Base-by-base conservation (phyloP, 2,888 invertebrate species). In the Spodoptera littoralis region DNA sequence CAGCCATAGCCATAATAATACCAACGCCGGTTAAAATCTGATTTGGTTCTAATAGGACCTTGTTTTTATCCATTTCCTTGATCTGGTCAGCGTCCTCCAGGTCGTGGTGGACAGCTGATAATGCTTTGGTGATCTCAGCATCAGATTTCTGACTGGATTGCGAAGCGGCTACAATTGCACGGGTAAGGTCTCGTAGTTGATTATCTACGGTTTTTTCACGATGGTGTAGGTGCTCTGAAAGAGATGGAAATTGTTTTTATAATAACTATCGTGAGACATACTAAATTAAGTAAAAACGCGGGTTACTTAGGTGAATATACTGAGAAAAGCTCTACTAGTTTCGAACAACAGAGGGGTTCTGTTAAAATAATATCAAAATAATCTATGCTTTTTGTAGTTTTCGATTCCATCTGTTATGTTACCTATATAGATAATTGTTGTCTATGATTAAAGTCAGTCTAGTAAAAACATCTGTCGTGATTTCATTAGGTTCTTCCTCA, bases 61-160 rank as follows among this genome's bases (percentile, higher is more conserved):
- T 87, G 8, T 80, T 65, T 13, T 80, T 80, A 0, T 73, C 67
- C 0, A 73, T 73, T 0, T 82, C 84, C 4, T 85, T 82, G 0
- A 85, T 85, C 2, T 82, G 86, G 1, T 90, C 90, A 0, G 83
- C 88, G 0, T 93, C 92, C 57, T 92, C 94, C 5, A 92, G 51
- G 4, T 93, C 93, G 0, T 92, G 93, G 18, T 94, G 93, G 5
- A 94, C 94, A 0, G 77, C 90, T 0, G 90, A 88, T 1, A 95
- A 69, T 0, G 89, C 93, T 73, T 91, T 92, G 0, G 92, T 88
- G 2, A 95, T 74, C 48, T 92, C 90, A 0, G 91, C 91, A 65
- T 94, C 95, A 0, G 94, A 94, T 70, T 89, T 89, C 0, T 91
- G 89, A 68, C 92, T 93, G 4, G 84, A 85, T 36, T 90, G 90